Evolutionary conservation across 2,113 vertebrate species (phyloP).

Genomic region (Cololabis saira): DNA sequence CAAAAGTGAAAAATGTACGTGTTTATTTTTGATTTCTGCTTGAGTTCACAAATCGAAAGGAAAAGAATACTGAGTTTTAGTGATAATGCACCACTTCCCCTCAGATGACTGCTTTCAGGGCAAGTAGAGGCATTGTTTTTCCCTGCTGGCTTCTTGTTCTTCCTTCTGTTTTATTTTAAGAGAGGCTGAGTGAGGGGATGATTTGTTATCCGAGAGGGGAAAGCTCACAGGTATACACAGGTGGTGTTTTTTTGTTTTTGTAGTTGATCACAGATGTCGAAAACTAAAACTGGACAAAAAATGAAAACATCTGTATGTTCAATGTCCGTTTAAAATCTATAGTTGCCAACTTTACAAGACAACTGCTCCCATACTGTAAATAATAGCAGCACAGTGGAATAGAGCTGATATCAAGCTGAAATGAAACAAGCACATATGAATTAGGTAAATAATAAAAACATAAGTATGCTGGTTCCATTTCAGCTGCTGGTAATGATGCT

Average conservation of each 20-base stretch:
- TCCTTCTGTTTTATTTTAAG: neutral
- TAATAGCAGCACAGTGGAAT: too few relatives aligned
- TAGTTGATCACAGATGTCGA: too few relatives aligned
- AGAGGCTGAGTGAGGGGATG: too few relatives aligned
- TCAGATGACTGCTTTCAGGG: neutral
- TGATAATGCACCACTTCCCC: neutral
- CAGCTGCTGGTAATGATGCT: neutral
- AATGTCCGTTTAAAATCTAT: too few relatives aligned
- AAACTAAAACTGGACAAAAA: too few relatives aligned
- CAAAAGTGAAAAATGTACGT: constrained; percentile 1
- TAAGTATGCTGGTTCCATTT: neutral
- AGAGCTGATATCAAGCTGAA: too few relatives aligned
- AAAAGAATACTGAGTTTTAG: constrained; percentile 5
- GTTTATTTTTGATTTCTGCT: constrained; percentile 10
- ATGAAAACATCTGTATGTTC: too few relatives aligned
- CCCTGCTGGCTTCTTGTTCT: neutral
- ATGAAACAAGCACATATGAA: neutral
- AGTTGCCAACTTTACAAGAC: too few relatives aligned
- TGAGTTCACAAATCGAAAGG: constrained; percentile 14
- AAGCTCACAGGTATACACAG: too few relatives aligned
- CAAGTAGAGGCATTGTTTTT: neutral
- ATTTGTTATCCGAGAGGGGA: too few relatives aligned
- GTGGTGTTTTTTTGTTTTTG: too few relatives aligned
- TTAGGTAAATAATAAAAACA: neutral
- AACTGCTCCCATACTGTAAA: too few relatives aligned